Conservation (phyloP, 2,888 invertebrate species). For the Drosophila mimica region DNA sequence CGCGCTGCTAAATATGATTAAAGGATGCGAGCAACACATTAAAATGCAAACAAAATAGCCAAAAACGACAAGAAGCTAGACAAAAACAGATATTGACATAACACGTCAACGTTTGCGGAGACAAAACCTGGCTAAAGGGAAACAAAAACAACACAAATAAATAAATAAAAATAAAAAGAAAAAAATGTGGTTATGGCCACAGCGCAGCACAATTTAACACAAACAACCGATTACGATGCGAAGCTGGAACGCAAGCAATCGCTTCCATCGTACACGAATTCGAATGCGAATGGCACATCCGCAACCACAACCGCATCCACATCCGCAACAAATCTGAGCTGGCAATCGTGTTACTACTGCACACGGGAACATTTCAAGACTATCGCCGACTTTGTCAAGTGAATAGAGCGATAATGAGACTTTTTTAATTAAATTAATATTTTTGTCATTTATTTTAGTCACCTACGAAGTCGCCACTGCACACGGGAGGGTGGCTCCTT, state of each 20-base stretch:
- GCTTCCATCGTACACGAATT: constrained; percentile 22
- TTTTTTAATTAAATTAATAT: neutral
- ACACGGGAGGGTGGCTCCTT: constrained; percentile 94
- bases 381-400: constrained; percentile 88
- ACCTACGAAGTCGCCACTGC: constrained; percentile 92
- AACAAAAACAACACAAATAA: constrained; percentile 9
- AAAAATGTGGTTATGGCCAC: constrained; percentile 81
- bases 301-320: neutral
- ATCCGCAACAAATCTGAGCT: constrained; percentile 66
- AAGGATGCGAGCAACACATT: neutral
- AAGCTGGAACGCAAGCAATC: constrained; percentile 56
- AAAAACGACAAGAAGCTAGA: constrained; percentile 13
- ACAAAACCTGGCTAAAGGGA: constrained; percentile 18
- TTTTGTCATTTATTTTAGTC: constrained; percentile 86
- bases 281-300: constrained; percentile 5
- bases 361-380: constrained; percentile 87
- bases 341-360: constrained; percentile 89
- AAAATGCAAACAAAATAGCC: constrained; percentile 36
- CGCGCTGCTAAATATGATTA: constrained; percentile 1
- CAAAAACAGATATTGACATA: constrained; percentile 70
- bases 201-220: constrained; percentile 44
- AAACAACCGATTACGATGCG: constrained; percentile 26
- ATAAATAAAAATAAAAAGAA: constrained; percentile 16
- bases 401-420: constrained; percentile 54
- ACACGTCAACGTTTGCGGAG: constrained; percentile 71